Evolutionary conservation across 2,888 invertebrate species (phyloP).

Genomic region (Dasysyrphus tricinctus): DNA sequence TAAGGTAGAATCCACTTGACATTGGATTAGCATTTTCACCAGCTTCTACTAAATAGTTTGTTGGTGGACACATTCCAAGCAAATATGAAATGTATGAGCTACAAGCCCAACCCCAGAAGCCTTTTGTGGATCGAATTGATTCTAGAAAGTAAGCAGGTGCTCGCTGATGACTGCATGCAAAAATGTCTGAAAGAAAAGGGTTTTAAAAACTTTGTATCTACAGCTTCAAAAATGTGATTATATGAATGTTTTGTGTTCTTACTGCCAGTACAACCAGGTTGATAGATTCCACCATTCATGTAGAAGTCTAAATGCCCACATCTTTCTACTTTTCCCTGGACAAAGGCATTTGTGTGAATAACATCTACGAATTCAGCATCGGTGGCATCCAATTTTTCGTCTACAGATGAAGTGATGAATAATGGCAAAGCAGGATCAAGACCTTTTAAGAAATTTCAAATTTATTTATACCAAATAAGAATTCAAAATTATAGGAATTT

Average conservation of each 20-base stretch:
- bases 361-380: constrained; percentile 89
- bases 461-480: too few species aligned
- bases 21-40: constrained; percentile 84
- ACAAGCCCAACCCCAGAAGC: constrained; percentile 89
- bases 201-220: too few species aligned
- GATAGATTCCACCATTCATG: constrained; percentile 88
- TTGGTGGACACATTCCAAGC: constrained; percentile 86
- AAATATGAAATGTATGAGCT: constrained; percentile 85
- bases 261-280: constrained; percentile 86
- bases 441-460: constrained; percentile 65
- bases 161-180: constrained; percentile 87
- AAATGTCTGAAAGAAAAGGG: constrained; percentile 79
- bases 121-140: constrained; percentile 86
- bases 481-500: neutral
- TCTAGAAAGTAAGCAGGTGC: constrained; percentile 87
- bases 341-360: constrained; percentile 88
- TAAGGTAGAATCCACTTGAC: constrained; percentile 85
- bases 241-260: constrained; percentile 1
- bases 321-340: constrained; percentile 87
- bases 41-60: constrained; percentile 83
- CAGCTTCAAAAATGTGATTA: too few species aligned
- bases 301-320: constrained; percentile 90
- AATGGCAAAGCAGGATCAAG: constrained; percentile 89
- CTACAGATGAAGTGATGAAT: constrained; percentile 85
- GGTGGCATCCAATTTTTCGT: constrained; percentile 86